A percentile compares a stretch with the other conserved stretches of the same genome.
Conservation (phyloP, 2,797 vertebrate species). For the Clarias fuscus region DNA sequence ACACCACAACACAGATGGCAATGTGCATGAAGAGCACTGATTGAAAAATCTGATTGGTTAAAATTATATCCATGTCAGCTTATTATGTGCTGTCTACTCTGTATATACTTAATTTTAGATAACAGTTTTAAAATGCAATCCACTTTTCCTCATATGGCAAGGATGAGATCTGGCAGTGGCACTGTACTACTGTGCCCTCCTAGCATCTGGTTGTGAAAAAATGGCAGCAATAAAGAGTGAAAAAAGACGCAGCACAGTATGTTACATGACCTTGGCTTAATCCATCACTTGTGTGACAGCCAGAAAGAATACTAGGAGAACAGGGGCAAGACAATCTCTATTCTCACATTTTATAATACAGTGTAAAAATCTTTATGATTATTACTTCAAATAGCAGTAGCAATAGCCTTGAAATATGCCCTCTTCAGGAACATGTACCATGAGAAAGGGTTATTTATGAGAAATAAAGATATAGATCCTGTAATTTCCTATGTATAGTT, state of each 20-base stretch:
- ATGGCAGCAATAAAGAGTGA: constrained; percentile 10
- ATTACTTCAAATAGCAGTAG: not conserved
- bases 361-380: not conserved
- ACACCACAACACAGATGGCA: not conserved
- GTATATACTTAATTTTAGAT: not conserved
- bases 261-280: constrained; percentile 63
- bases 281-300: constrained; percentile 65
- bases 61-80: not conserved
- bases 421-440: not conserved
- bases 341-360: not conserved
- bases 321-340: constrained; percentile 36
- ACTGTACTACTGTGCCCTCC: constrained; percentile 22
- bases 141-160: constrained; percentile 18
- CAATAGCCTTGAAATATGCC: not conserved
- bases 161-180: constrained; percentile 42
- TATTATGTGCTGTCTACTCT: not conserved
- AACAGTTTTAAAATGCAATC: not conserved
- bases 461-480: not conserved
- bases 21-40: not conserved
- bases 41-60: not conserved
- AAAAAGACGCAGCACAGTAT: constrained; percentile 45
- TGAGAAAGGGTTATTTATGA: not conserved
- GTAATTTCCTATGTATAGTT: not conserved
- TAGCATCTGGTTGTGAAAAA: constrained; percentile 43
- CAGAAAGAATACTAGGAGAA: constrained; percentile 53